Evolutionary conservation across 2,797 vertebrate genomes (phyloP).

Genomic region (Myotis planiceps): DNA sequence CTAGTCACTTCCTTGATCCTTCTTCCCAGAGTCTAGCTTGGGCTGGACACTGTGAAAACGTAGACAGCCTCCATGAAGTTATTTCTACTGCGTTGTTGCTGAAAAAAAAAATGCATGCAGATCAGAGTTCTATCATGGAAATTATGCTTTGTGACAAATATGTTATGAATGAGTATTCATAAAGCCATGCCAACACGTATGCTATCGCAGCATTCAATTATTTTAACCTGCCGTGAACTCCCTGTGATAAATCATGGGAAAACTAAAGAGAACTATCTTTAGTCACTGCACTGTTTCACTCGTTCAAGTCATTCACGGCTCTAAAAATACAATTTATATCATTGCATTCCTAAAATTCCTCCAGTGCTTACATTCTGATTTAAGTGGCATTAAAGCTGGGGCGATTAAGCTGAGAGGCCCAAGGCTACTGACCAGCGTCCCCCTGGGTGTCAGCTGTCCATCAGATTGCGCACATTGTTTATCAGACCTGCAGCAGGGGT

Average conservation of each 20-base stretch:
- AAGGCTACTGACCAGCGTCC: constrained; percentile 87
- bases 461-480: constrained; percentile 89
- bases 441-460: constrained; percentile 89
- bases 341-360: constrained; percentile 94
- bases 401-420: constrained; percentile 87
- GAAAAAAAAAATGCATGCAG: constrained; percentile 14
- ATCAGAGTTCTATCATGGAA: constrained; percentile 79
- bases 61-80: not conserved
- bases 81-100: not conserved
- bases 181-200: constrained; percentile 77
- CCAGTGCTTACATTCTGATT: constrained; percentile 92
- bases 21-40: not conserved
- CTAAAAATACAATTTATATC: constrained; percentile 98
- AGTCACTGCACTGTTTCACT: constrained; percentile 85
- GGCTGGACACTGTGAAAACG: not conserved
- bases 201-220: constrained; percentile 81
- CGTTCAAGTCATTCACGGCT: constrained; percentile 90
- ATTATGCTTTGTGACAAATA: constrained; percentile 83
- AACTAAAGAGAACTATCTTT: constrained; percentile 87
- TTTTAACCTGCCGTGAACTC: constrained; percentile 81
- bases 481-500: constrained; percentile 85
- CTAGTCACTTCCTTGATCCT: not conserved
- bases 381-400: constrained; percentile 92
- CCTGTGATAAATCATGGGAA: constrained; percentile 90
- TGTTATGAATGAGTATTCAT: constrained; percentile 83